Evolutionary conservation across 1,140 invertebrate species (phyloP), one percentile per base, ranked within the genome.

Genomic region (Apis laboriosa): DNA sequence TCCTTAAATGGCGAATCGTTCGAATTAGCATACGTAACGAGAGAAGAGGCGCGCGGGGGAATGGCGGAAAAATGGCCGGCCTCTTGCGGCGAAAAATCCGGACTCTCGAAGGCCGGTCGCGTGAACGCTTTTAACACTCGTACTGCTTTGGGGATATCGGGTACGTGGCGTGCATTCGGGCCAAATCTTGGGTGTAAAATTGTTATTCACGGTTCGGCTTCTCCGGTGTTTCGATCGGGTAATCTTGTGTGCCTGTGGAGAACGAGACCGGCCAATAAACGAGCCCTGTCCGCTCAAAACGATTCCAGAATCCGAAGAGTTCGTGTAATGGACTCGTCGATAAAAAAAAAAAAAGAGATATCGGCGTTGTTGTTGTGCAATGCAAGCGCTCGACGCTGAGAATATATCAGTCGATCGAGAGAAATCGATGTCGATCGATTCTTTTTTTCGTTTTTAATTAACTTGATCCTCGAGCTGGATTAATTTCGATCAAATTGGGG

Each of bases 141-240:
- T 9, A 67, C 60, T 19, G n/a, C 73, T 43, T 43, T 43, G 11
- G n/a, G 13, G 17, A 81, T 75, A 49, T 58, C 49, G 15, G 64
- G 34, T 43, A 81, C 80, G 80, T 81, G 80, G 73, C 19, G 63
- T 1, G 80, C 63, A 81, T 81, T 77, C 63, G 73, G 34, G 55
- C 63, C 17, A 68, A 81, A 76, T 77, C 73, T n/a, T 51, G 12
- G 34, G 53, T 19, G 73, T 60, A 68, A 77, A 81, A 81, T 81
- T 81, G 80, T 81, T 81, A 81, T 81, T 81, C 80, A 77, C 73
- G 55, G n/a, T 51, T 58, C 55, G 55, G 58, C 80, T 51, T 66
- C 61, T 53, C 34, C 28, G 49, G 12, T 28, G 51, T 64, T 21
- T 64, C 70, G 58, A 58, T 1, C 17, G 55, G 9, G 9, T n/a